Evolutionary conservation across 2,113 vertebrate genomes (phyloP).

Genomic region (Ceyx margarethae): DNA sequence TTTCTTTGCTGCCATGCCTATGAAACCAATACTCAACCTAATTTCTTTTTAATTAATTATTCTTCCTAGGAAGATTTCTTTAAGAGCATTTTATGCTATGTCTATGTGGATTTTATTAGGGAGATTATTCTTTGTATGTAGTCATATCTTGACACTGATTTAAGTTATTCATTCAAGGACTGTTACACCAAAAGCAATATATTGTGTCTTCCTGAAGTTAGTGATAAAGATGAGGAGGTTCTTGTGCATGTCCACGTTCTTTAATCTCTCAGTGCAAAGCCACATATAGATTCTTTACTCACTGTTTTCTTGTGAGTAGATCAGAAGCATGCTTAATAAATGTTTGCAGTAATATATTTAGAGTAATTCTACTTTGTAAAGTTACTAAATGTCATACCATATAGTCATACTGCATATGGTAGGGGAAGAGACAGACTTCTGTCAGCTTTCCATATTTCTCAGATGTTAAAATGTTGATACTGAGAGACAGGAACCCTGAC

Average conservation of each 20-base stretch:
- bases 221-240: background rate
- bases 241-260: rapidly evolving
- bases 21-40: background rate
- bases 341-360: background rate
- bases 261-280: background rate
- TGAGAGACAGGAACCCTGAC: background rate
- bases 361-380: background rate
- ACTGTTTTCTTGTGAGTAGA: background rate
- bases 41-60: background rate
- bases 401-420: background rate
- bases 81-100: background rate
- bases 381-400: background rate
- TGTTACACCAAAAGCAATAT: background rate
- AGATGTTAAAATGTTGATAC: background rate
- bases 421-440: background rate
- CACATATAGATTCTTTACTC: background rate
- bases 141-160: background rate
- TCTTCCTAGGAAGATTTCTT: background rate
- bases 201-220: background rate
- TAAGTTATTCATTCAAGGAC: background rate
- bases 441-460: background rate
- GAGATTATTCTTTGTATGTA: background rate
- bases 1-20: background rate
- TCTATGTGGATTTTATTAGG: background rate
- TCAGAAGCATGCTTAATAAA: background rate